A percentile compares a stretch with the other conserved stretches of the same genome.
Evolutionary conservation across 64 coral and sea anemone species (phyloP).

Genomic region (Actinia tenebrosa): DNA sequence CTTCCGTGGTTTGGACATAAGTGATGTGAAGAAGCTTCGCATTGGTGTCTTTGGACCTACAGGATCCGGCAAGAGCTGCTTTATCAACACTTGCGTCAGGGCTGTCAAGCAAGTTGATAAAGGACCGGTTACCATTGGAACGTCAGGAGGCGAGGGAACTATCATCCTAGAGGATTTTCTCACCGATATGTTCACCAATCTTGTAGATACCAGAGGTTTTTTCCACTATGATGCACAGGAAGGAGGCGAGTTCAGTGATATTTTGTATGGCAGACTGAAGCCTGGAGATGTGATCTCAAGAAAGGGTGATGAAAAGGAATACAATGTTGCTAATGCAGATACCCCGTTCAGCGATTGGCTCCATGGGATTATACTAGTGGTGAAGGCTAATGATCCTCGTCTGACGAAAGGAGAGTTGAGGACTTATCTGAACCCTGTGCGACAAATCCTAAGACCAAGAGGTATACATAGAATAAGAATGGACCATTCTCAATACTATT

Average conservation of each 20-base stretch:
- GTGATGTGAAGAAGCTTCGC: slow-evolving; percentile 50
- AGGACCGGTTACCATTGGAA: not conserved
- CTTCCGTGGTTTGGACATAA: slow-evolving; percentile 42
- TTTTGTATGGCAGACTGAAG: slow-evolving; percentile 49
- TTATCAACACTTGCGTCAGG: slow-evolving; percentile 70
- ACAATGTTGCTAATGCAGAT: not conserved
- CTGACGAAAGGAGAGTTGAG: slow-evolving; percentile 27
- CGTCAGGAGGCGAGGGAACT: not conserved
- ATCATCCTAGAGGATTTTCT: slow-evolving; percentile 53
- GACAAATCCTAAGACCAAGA: slow-evolving; percentile 33
- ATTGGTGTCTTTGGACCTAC: slow-evolving; percentile 76
- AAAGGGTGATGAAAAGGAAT: slow-evolving; percentile 14
- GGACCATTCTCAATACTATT: not conserved
- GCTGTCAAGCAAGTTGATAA: slow-evolving; percentile 21
- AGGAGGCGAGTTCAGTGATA: slow-evolving; percentile 37
- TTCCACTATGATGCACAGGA: slow-evolving; percentile 43
- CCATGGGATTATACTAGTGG: slow-evolving; percentile 52
- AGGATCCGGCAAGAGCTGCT: slow-evolving; percentile 77
- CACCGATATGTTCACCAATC: slow-evolving; percentile 47
- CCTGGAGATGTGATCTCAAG: slow-evolving; percentile 40
- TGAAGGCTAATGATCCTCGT: slow-evolving; percentile 44
- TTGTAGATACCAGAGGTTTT: slow-evolving; percentile 73
- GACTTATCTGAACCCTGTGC: slow-evolving; percentile 37
- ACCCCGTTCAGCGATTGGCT: slow-evolving; percentile 22
- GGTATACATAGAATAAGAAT: slow-evolving; percentile 10